These are phyloP conservation scores for Pantherophis guttatus DNA, from an alignment of 2,113 vertebrate genomes.

Conservation along the genomic window DNA sequence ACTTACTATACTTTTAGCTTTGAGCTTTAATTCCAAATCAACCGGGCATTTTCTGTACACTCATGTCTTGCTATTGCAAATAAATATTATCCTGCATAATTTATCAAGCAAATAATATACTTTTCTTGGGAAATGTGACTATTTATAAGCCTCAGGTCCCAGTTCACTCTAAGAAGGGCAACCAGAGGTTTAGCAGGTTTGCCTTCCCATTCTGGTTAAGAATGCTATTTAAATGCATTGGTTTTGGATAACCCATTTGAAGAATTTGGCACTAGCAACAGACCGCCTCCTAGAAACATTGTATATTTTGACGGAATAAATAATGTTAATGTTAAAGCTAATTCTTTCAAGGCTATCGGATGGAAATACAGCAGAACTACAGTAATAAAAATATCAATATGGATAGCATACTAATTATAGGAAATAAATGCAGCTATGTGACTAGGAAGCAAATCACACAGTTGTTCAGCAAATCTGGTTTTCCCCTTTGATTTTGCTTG, in stretches of 20 bases:
- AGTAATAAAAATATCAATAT: conserved; percentile 48
- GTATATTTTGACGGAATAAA: conserved; percentile 59
- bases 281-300: conserved; percentile 47
- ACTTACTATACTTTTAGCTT: not conserved
- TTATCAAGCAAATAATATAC: conserved; percentile 20
- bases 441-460: not conserved
- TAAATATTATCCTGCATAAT: conserved; percentile 33
- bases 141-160: conserved; percentile 25
- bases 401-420: conserved; percentile 22
- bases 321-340: conserved; percentile 42
- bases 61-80: conserved; percentile 18
- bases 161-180: conserved; percentile 46
- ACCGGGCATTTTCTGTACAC: not conserved
- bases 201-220: conserved; percentile 56
- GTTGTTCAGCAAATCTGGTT: not conserved
- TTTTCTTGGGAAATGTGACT: conserved; percentile 35
- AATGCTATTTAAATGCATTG: conserved; percentile 73
- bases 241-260: conserved; percentile 52
- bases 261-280: conserved; percentile 50
- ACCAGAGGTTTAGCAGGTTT: conserved; percentile 41
- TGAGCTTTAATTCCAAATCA: conserved; percentile 4
- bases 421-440: not conserved
- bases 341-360: not conserved
- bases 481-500: not conserved
- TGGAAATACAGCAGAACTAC: conserved; percentile 32